Evolutionary conservation across 2,888 invertebrate species (phyloP).

Genomic region (Chloromyia formosa): DNA sequence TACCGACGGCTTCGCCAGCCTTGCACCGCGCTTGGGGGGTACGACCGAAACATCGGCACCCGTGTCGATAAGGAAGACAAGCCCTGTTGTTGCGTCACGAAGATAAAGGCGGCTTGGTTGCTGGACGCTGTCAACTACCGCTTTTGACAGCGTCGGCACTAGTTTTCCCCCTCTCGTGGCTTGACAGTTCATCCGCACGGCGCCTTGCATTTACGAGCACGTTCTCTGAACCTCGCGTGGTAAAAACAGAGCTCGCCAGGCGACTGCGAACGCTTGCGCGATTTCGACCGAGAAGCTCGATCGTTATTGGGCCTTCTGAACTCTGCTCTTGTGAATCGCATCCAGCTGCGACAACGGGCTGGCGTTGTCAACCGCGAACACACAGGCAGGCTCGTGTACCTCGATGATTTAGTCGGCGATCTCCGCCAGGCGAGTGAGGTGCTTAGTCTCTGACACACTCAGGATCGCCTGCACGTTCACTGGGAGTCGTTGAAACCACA

Average conservation of each 20-base stretch:
- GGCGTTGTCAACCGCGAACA: neutral
- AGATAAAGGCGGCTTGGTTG: too few relatives aligned
- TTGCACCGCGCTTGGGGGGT: neutral
- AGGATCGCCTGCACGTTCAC: conserved; percentile 1
- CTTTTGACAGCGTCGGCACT: neutral
- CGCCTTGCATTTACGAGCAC: neutral
- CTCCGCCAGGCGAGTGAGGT: neutral
- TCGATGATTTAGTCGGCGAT: conserved; percentile 2
- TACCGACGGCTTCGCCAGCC: neutral
- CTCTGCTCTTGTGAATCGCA: neutral
- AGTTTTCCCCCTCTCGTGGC: neutral
- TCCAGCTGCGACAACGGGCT: neutral
- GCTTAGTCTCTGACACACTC: neutral
- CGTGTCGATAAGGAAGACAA: neutral
- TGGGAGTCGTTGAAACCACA: neutral
- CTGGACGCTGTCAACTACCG: neutral
- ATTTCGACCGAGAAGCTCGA: neutral
- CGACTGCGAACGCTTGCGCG: too few relatives aligned
- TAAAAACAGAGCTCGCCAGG: too few relatives aligned
- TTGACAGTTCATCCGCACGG: neutral
- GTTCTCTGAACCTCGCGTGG: too few relatives aligned
- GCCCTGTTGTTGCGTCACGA: too few relatives aligned
- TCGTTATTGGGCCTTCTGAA: neutral
- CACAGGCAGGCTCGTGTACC: too few relatives aligned
- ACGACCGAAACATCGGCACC: neutral